Base-by-base conservation (phyloP, 2,888 invertebrate species). In the Rotaria socialis region DNA sequence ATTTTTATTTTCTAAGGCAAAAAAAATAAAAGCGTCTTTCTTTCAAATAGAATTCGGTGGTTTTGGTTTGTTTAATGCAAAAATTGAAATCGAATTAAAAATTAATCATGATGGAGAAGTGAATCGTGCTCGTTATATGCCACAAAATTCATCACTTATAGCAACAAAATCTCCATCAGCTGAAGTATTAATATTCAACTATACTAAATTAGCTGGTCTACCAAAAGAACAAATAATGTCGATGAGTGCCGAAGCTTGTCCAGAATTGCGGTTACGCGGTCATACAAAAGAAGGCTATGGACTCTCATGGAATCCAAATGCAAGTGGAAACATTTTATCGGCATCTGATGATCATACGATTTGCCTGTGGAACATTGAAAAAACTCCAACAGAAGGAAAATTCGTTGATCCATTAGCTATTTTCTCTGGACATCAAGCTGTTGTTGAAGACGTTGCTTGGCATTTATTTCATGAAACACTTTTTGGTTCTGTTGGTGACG, bases 31-130 rank as follows among this genome's bases (percentile, higher is more conserved):
- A 55, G 22, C 22, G 0, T 47, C 7, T 52, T 11, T 52, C 19
- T 55, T 5, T 6, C 10, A 19, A 22, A 22, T 67, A 67, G 99
- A 99, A 92, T 99, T 98, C 92, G 99, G 99, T 88, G 99, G 99
- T 0, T 99, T 99, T 92, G 99, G 99, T 19, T 97, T 97, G 0
- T 97, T 99, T 43, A 96, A 96, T 87, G 99, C 98, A 14, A 99
- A 99, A 92, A 98, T 99, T 89, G 99, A 99, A 91, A 98, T 99
- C 89, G 99, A 99, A 92, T 99, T 99, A 86, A 98, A 98, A 92
- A 99, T 99, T 89, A 99, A 99, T 92, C 99, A 99, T 90, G 99
- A 99, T 90, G 99, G 99, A 0, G 99, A 99, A 92, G 99, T 99
- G 43, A 99, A 99, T 92, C 93, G 99, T 88, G 99, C 99, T 0